phyloP scores from a whole-genome alignment of 2,888 invertebrate genomes.

The Gastrophysa polygoni region DNA sequence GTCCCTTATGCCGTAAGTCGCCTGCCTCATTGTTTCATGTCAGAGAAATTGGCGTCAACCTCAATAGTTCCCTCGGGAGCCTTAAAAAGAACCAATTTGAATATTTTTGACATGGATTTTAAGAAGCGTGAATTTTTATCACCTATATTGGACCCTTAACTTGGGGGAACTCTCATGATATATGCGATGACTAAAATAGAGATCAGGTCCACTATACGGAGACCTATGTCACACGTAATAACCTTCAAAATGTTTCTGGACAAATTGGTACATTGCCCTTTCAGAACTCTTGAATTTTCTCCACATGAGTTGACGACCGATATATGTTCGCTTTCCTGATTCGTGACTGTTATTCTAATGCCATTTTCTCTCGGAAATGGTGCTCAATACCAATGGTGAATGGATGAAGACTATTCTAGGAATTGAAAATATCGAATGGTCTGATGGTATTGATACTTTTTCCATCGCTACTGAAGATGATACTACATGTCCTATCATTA shows the following conservation, averaged over 20 bases:
- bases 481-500: too few species aligned
- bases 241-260: constrained; percentile 33
- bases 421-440: too few species aligned
- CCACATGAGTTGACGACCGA: too few species aligned
- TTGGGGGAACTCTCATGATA: constrained; percentile 44
- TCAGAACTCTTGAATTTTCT: not conserved
- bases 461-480: too few species aligned
- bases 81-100: constrained; percentile 62
- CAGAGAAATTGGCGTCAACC: constrained; percentile 63
- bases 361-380: too few species aligned
- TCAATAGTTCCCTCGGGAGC: constrained; percentile 58
- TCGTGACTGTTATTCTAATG: too few species aligned
- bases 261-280: constrained; percentile 29
- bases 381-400: too few species aligned
- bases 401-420: too few species aligned
- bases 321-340: too few species aligned
- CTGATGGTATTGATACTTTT: too few species aligned
- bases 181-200: constrained; percentile 45
- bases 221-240: constrained; percentile 31
- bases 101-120: constrained; percentile 65
- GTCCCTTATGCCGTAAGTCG: constrained; percentile 50
- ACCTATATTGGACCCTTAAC: constrained; percentile 56
- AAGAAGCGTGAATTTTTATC: constrained; percentile 61
- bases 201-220: constrained; percentile 37
- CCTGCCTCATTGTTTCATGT: constrained; percentile 59